Conservation (phyloP, 1,140 invertebrate species). For the Myzus persicae region DNA sequence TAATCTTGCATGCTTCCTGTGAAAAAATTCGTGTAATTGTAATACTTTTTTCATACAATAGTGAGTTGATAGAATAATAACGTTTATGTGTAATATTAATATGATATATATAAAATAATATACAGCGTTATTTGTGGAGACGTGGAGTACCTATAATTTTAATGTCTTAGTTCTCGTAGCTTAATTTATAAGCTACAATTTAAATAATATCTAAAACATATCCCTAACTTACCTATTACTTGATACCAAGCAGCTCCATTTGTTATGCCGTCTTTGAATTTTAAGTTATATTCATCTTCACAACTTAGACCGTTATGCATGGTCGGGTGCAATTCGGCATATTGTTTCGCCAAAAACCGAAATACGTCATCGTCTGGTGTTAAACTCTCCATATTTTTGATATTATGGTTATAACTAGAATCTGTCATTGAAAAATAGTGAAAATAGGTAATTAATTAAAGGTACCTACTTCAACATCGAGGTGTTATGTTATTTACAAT, state of each 20-base stretch:
- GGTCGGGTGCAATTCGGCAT: constrained; percentile 76
- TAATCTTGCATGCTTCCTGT: constrained; percentile 98
- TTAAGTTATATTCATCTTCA: constrained; percentile 72
- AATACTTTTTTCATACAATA: neutral
- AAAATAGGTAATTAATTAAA: neutral
- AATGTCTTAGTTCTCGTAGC: neutral
- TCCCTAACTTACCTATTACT: constrained; percentile 67
- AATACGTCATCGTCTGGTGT: constrained; percentile 90
- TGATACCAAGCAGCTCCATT: constrained; percentile 90
- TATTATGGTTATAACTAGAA: neutral
- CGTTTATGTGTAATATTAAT: neutral
- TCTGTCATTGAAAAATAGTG: neutral
- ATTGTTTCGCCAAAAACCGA: constrained; percentile 80
- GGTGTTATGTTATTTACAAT: neutral
- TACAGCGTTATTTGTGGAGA: neutral
- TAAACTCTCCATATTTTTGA: constrained; percentile 67
- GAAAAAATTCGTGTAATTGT: constrained; percentile 56
- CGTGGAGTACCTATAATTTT: neutral
- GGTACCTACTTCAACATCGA: neutral
- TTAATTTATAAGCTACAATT: neutral
- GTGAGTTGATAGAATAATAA: neutral
- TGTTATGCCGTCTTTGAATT: constrained; percentile 80
- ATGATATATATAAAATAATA: neutral
- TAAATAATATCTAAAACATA: neutral
- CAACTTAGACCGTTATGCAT: constrained; percentile 78